These are phyloP conservation scores for Phoebastria nigripes DNA, from an alignment of 2,797 vertebrate species.

Conservation along the genomic window DNA sequence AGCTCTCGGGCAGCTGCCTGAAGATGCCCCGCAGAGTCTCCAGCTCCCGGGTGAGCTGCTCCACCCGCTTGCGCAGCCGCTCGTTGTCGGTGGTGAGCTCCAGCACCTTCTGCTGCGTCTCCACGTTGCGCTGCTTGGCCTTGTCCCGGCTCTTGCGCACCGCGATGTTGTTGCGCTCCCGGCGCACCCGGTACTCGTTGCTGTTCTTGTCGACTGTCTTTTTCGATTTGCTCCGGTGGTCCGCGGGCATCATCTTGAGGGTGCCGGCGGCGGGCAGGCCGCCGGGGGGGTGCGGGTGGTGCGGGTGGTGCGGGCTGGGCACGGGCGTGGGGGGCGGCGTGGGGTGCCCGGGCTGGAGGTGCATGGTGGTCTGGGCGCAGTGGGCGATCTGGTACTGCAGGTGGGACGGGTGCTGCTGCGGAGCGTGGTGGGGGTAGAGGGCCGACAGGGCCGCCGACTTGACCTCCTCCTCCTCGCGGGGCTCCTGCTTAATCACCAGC, in stretches of 20 bases:
- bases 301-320: slow-evolving; percentile 86
- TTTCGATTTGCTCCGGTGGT: slow-evolving; percentile 83
- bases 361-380: slow-evolving; percentile 95
- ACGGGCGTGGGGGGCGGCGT: slow-evolving; percentile 95
- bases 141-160: slow-evolving; percentile 98
- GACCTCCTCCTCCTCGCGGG: slow-evolving; percentile 87
- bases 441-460: slow-evolving; percentile 77
- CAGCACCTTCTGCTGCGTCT: slow-evolving; percentile 96
- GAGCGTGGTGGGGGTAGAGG: slow-evolving; percentile 75
- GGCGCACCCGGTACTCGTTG: slow-evolving; percentile 90
- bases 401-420: slow-evolving; percentile 83
- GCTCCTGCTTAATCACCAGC: slow-evolving; percentile 93
- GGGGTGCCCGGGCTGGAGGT: slow-evolving; percentile 93
- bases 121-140: slow-evolving; percentile 94
- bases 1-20: slow-evolving; percentile 92
- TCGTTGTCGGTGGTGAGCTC: slow-evolving; percentile 93
- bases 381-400: slow-evolving; percentile 95
- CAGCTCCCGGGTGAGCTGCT: slow-evolving; percentile 93
- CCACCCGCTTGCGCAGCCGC: slow-evolving; percentile 90
- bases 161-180: slow-evolving; percentile 97
- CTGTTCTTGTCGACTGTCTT: slow-evolving; percentile 94
- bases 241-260: slow-evolving; percentile 77
- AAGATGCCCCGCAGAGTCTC: slow-evolving; percentile 95
- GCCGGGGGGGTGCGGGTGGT: slow-evolving; percentile 66
- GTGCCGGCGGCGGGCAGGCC: slow-evolving; percentile 64